phyloP scores from a whole-genome alignment of 2,113 vertebrate genomes.

The Vulpes lagopus region DNA sequence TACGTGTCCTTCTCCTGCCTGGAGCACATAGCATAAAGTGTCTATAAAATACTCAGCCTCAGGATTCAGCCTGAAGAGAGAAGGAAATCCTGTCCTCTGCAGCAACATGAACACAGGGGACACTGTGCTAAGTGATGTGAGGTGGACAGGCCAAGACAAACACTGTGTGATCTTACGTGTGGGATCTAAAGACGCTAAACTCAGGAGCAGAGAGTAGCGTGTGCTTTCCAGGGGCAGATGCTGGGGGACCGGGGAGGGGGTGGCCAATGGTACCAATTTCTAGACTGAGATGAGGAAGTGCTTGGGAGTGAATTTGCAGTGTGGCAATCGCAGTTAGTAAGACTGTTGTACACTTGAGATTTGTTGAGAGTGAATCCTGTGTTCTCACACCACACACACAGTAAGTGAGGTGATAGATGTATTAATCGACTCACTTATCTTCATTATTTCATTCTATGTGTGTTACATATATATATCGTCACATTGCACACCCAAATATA shows the following conservation, averaged over 20 bases:
- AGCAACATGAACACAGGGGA: accelerated
- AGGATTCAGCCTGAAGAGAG: background rate
- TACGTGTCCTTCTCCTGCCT: background rate
- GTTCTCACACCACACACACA: background rate
- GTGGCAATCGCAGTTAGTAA: accelerated
- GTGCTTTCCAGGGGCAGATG: background rate
- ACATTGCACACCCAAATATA: no score
- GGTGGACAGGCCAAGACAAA: no score
- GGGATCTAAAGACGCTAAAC: accelerated
- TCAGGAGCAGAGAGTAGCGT: accelerated
- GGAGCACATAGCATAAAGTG: background rate
- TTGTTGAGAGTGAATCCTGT: background rate
- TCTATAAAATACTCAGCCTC: no score
- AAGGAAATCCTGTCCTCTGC: no score
- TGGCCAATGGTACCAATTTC: accelerated
- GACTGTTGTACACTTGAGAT: no score
- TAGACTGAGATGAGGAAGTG: accelerated
- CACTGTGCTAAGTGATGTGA: accelerated
- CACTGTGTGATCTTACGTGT: accelerated
- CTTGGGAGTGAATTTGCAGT: accelerated
- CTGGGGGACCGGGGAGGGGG: accelerated
- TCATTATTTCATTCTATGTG: background rate
- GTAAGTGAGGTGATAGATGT: background rate
- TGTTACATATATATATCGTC: background rate
- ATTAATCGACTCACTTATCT: background rate